Base-by-base conservation (phyloP, 2,888 invertebrate species). In the Tanaodytes sp. region DNA sequence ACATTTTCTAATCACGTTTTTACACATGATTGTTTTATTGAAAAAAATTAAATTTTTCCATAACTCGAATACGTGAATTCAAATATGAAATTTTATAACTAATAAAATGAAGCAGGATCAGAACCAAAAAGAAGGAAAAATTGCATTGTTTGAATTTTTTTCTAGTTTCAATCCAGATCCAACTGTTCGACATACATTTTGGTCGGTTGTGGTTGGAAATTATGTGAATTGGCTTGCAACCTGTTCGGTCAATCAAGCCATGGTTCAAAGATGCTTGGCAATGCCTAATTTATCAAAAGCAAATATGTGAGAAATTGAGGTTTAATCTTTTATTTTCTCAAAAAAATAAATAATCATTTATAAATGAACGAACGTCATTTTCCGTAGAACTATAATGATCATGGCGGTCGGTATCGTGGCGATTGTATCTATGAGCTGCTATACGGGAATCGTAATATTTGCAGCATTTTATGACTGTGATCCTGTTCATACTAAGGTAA, bases 381-480 rank as follows among this genome's bases (percentile, higher is more conserved):
- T n/a, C n/a, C n/a, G 12, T 84, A 93, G 93, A 79, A 91, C 93
- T 11, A 88, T 93, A 71, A 88, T 89, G 86, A 90, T 93, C 67
- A 91, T 95, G 85, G 92, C 94, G 0, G 84, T 89, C 1, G 96
- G 96, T 0, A 91, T 95, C 51, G 87, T 91, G 57, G 85, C 88
- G 8, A 90, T 96, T 19, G 89, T 95, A 0, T 89, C 90, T 0
- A 87, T 95, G 78, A 93, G 94, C 80, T 93, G 93, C 76, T 93
- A 93, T 79, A 93, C 93, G 51, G 96, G 96, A 0, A 87, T 96
- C 4, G 89, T 96, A 0, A 93, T 96, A 73, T 96, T 92, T 82
- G 95, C 96, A 0, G 91, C 91, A 1, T 96, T 95, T 79, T 87
- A 91, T 46, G 88, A 90, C 37, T 96, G 96, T 80, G 96, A 96